Base-by-base conservation (phyloP, 2,797 vertebrate species). In the Mus spretus region DNA sequence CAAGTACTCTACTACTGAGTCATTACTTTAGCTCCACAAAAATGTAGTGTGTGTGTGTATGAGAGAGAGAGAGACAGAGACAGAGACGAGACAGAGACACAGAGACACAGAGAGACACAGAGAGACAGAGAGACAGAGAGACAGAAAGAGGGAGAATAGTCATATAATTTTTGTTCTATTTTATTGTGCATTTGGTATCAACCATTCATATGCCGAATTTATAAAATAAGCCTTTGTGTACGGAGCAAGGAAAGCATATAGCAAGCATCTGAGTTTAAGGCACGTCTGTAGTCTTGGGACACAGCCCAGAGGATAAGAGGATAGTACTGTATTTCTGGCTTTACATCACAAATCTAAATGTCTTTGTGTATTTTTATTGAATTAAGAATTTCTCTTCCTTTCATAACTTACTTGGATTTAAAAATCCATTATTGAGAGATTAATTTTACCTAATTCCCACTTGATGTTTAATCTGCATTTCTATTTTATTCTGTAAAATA, bases 401-500 rank as follows among this genome's bases (percentile, higher is more conserved):
- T 91, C 31, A 90, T 78, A 81, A 14, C 13, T 92, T 55, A 80
- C 34, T 37, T 3, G 26, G 40, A 17, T 34, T 91, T 92, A 83
- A 28, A 90, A 96, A 83, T 28, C 63, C 24, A 61, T 72, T 34
- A 89, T 44, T 82, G 37, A 84, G 9, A 81, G 20, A 81, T 89
- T 78, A 82, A 53, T 90, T 93, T 85, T 75, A 80, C 34, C 55
- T 93, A 44, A 83, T 65, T 77, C 81, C 22, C 85, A 3, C 50
- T 80, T 50, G 50, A 91, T 57, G 9, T 85, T 37, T 90, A 15
- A 34, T 44, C 47, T 44, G 0, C 55, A 81, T 81, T 88, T 59
- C 44, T 78, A 40, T 34, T 87, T 81, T 95, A 88, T 75, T 55
- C n/a, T 61, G 12, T 94, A 47, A 78, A 65, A 79, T 74, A 65